Evolutionary conservation across 2,888 invertebrate genomes (phyloP).

Genomic region (Ophonus ardosiacus): DNA sequence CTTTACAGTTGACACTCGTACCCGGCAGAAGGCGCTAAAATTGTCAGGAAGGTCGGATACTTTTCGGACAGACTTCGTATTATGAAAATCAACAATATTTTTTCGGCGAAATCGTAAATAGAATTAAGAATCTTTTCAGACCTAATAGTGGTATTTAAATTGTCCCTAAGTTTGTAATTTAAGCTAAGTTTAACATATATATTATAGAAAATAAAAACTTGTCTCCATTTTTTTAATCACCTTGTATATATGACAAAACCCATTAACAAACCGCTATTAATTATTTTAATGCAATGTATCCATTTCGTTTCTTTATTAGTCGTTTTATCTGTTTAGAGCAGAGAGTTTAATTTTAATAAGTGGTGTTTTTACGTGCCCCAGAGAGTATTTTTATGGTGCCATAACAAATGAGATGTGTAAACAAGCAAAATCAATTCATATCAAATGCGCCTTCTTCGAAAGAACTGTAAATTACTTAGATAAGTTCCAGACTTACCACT

Average conservation of each 20-base stretch:
- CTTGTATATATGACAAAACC: background rate
- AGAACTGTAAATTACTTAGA: slow-evolving; percentile 24
- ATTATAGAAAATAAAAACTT: background rate
- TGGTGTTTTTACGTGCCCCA: slow-evolving; percentile 19
- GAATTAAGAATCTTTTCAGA: too few species aligned
- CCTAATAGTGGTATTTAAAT: too few species aligned
- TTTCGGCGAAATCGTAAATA: too few species aligned
- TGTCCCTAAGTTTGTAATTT: too few species aligned
- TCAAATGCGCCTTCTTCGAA: slow-evolving; percentile 11
- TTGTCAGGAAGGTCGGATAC: too few species aligned
- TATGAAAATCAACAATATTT: too few species aligned
- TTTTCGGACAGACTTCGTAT: too few species aligned
- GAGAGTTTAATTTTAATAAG: slow-evolving; percentile 14
- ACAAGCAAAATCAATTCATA: slow-evolving; percentile 28
- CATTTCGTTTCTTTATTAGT: background rate
- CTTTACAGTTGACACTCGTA: too few species aligned
- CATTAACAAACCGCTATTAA: background rate
- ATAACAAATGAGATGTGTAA: slow-evolving; percentile 27
- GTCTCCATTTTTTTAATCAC: background rate
- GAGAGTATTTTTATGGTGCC: slow-evolving; percentile 15
- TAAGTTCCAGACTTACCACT: slow-evolving; percentile 22
- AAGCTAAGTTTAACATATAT: background rate
- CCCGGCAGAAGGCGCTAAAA: too few species aligned
- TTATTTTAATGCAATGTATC: background rate
- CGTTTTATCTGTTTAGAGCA: background rate